Evolutionary conservation across 92 coral and sea anemone species (phyloP), one percentile per base, ranked within the genome.

Genomic region (Epizoanthus ramosus): DNA sequence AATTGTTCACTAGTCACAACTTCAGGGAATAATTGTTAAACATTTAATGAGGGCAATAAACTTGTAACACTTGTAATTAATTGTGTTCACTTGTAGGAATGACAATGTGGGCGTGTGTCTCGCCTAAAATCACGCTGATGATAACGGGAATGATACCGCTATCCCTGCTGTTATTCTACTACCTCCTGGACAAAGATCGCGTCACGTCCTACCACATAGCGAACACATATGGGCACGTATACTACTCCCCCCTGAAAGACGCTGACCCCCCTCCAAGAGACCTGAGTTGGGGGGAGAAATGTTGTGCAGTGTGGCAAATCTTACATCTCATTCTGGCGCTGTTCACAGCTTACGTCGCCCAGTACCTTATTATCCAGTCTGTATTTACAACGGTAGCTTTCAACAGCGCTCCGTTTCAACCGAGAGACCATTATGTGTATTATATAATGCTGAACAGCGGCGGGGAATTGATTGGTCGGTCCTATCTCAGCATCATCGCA

Each of bases 311-410:
- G 45, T 66, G 92, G 88, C 81, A 84, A 61, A 91, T 93, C 61
- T n/a, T 79, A 8, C 95, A 95, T 0, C 83, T 71, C 2, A 93
- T 93, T 88, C 41, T 73, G 5, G 80, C 98, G 1, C 85, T 93
- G 25, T 86, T 90, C 59, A 70, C 86, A 13, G 80, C 98, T 0
- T 87, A 93, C 41, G 66, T 88, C 3, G 73, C 94, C 0, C 93
- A 93, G 80, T 91, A 88, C 64, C 67, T 91, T 63, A 93, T 95
- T 0, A 69, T 93, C 13, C 95, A 93, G 13, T 79, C 98, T 3
- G 95, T 91, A 1, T 91, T 93, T 47, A 93, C 98, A 3, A 93
- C 98, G 3, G 76, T 93, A 18, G 92, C 93, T 1, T 91, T 89
- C 76, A 63, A 74, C 5, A 81, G 75, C 61, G 83, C 95, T n/a